Evolutionary conservation across 2,888 invertebrate genomes (phyloP), one percentile per base, ranked within the genome.

Genomic region (Harpagoxenus sublaevis): DNA sequence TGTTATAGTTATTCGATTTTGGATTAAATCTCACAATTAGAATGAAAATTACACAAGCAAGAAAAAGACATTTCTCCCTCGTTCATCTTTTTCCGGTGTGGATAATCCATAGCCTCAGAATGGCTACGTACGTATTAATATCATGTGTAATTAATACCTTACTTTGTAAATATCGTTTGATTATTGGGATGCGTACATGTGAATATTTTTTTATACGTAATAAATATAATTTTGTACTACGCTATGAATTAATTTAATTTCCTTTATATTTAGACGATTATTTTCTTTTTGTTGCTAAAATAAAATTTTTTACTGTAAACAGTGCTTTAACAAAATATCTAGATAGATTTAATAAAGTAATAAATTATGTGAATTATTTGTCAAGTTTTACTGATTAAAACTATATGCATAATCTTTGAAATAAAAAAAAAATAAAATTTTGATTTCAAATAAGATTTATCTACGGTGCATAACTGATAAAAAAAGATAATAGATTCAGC

Each of bases 181-280:
- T 71, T 73, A 51, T 31, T 23, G 60, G 63, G 62, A 42, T 87
- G 84, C 70, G 77, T 74, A 65, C 65, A 71, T 78, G 73, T 85
- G 73, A 75, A 89, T 87, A 87, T 85, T 90, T 91, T 45, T 90
- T 83, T 91, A 91, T 88, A 83, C 55, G 68, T 51, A 90, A 90
- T 91, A 90, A 91, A 90, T 70, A 77, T 79, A 62, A 45, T 83
- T 85, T 86, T 85, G 48, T 86, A 68, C 48, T 78, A 79, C 23
- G 8, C 9, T 39, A 77, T 18, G 23, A 55, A 5, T 60, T 86
- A 85, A 77, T 65, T 68, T 60, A 18, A 60, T 68, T 15, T 28
- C 68, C 55, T 39, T 12, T 3, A 48, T 39, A 35, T 65, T 68
- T 77, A 23, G 1, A 79, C 65, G 23, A 45, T 35, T 53, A 55